Evolutionary conservation across 2,888 invertebrate species (phyloP).

Genomic region (Leuctra nigra): DNA sequence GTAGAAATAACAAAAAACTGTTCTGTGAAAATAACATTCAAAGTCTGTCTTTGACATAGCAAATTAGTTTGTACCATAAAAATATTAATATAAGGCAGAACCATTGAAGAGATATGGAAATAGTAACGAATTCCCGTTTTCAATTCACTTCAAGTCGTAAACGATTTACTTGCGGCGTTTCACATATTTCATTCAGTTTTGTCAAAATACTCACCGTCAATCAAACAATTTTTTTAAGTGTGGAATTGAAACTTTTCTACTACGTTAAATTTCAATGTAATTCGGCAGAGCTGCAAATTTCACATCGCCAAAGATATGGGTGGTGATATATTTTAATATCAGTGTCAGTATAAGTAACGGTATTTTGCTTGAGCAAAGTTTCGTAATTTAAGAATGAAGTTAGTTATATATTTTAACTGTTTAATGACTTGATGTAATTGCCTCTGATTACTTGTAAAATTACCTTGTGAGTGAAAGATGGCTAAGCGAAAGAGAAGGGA

Average conservation of each 20-base stretch:
- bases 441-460: conserved; percentile 47
- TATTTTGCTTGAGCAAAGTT: background rate
- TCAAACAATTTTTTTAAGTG: too few relatives aligned
- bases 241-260: too few relatives aligned
- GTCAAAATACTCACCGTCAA: too few relatives aligned
- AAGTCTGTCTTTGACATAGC: conserved; percentile 47
- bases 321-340: background rate
- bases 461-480: conserved; percentile 44
- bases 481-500: too few relatives aligned
- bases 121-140: too few relatives aligned
- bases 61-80: conserved; percentile 41
- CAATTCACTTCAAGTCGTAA: too few relatives aligned
- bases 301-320: too few relatives aligned
- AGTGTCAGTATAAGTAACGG: background rate
- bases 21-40: conserved; percentile 29
- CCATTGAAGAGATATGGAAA: too few relatives aligned
- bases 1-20: conserved; percentile 14
- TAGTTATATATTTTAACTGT: conserved; percentile 30
- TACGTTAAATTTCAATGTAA: too few relatives aligned
- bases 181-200: background rate
- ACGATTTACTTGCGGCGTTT: background rate
- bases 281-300: too few relatives aligned
- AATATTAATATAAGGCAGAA: background rate
- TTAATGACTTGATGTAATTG: conserved; percentile 46
- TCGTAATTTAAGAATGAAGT: conserved; percentile 2